Evolutionary conservation across 1,140 invertebrate genomes (phyloP), one percentile per base, ranked within the genome.

Genomic region (Saccostrea cuccullata): DNA sequence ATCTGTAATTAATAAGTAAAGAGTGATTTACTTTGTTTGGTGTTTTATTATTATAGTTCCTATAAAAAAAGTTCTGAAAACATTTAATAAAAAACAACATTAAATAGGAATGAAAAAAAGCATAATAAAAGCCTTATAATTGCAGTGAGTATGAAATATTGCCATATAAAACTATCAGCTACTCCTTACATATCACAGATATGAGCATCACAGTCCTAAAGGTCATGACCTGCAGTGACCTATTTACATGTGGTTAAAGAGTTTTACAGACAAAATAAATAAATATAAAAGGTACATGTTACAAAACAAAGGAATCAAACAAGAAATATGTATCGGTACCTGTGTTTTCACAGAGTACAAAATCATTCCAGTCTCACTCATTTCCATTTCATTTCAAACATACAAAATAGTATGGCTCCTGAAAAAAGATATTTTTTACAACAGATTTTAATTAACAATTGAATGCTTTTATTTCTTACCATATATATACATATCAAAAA

Each of bases 201-300:
- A 77, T 36, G 58, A 64, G 30, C 70, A 36, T 30, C 15, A 77
- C 13, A 47, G 47, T 47, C 47, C 9, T 47, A 64, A 77, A 77
- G 70, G 70, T 36, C 70, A 77, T 77, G 70, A 77, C 70, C 70
- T 0, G 70, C 70, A 77, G 70, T 77, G 67, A 73, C 67, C 67
- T 26, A 67, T 20, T 20, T 20, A 47, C 47, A 47, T 47, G 47
- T 47, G 9, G 47, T 8, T 47, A 47, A 8, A 47, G 5, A 9
- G 5, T 9, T 8, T 47, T 47, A 47, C 6, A 47, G 6, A 47
- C 30, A 47, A 47, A 47, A 47, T 47, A 8, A 47, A 47, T 47
- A 47, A 47, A 47, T 47, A 47, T 8, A 8, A 47, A 47, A 47
- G 5, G 47, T 47, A 47, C 47, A 47, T 47, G 9, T 3, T 47